phyloP scores from a whole-genome alignment of 2,113 vertebrate genomes.

The Sorex fumeus region DNA sequence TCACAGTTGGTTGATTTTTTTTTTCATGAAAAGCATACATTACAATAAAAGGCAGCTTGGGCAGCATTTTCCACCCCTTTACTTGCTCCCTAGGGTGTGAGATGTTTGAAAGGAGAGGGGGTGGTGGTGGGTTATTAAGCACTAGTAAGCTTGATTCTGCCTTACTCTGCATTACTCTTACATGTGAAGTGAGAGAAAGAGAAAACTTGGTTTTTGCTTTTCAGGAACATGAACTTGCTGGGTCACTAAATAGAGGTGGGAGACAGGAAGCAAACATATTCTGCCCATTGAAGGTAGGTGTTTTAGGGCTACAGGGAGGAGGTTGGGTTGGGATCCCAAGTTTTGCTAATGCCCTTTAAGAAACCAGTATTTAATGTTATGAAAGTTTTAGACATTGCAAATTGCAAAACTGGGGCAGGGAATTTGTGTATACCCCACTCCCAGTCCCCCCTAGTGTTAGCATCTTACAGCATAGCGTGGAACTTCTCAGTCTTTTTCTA shows the following conservation, averaged over 20 bases:
- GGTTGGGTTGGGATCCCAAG: background rate
- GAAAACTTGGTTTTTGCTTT: background rate
- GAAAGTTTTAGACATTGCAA: background rate
- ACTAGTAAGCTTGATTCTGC: background rate
- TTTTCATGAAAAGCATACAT: background rate
- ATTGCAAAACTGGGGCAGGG: background rate
- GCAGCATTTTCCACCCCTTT: background rate
- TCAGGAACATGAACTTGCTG: background rate
- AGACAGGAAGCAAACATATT: too few relatives aligned
- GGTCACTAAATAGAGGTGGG: too few relatives aligned
- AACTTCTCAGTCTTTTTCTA: background rate
- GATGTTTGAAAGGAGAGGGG: background rate
- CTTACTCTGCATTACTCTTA: background rate
- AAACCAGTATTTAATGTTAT: background rate
- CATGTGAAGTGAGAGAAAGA: background rate
- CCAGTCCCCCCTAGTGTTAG: background rate
- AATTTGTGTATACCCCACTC: background rate
- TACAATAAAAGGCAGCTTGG: background rate
- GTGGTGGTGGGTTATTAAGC: background rate
- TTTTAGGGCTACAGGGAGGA: background rate
- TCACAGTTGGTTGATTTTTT: background rate
- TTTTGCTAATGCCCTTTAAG: slow-evolving; percentile 10
- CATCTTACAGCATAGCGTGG: background rate
- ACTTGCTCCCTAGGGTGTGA: background rate
- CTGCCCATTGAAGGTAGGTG: background rate